These are phyloP conservation scores for Rhimphoctona megacephalus DNA, from an alignment of 2,888 invertebrate species.

Conservation along the genomic window DNA sequence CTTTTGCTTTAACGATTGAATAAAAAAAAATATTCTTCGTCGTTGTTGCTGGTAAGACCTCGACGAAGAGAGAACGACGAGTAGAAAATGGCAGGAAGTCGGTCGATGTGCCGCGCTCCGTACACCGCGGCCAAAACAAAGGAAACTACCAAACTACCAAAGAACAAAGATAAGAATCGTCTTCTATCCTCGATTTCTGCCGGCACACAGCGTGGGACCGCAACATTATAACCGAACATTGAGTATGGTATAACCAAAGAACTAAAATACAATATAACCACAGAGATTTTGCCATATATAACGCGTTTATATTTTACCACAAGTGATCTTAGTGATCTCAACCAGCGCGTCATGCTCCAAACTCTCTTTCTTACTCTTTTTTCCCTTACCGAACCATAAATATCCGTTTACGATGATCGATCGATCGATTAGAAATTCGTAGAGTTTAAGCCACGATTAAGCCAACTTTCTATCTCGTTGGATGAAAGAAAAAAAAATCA, in stretches of 20 bases:
- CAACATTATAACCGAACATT: slow-evolving; percentile 66
- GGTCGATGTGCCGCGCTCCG: slow-evolving; percentile 74
- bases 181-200: slow-evolving; percentile 69
- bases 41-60: slow-evolving; percentile 66
- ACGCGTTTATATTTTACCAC: slow-evolving; percentile 24
- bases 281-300: slow-evolving; percentile 47
- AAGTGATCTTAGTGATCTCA: slow-evolving; percentile 68
- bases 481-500: not conserved
- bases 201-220: slow-evolving; percentile 80
- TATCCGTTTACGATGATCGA: slow-evolving; percentile 43
- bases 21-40: slow-evolving; percentile 21
- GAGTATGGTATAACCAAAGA: slow-evolving; percentile 68
- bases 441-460: slow-evolving; percentile 25
- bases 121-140: slow-evolving; percentile 81
- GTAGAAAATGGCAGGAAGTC: slow-evolving; percentile 83
- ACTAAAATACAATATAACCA: slow-evolving; percentile 66
- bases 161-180: slow-evolving; percentile 78
- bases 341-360: slow-evolving; percentile 68
- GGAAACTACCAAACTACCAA: slow-evolving; percentile 81
- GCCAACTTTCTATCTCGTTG: slow-evolving; percentile 34
- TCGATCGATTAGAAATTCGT: slow-evolving; percentile 47
- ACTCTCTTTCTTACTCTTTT: slow-evolving; percentile 67
- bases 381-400: slow-evolving; percentile 53
- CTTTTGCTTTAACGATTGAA: slow-evolving; percentile 8
- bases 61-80: slow-evolving; percentile 60